phyloP scores from a whole-genome alignment of 2,113 vertebrate species.

The Hypomesus transpacificus region DNA sequence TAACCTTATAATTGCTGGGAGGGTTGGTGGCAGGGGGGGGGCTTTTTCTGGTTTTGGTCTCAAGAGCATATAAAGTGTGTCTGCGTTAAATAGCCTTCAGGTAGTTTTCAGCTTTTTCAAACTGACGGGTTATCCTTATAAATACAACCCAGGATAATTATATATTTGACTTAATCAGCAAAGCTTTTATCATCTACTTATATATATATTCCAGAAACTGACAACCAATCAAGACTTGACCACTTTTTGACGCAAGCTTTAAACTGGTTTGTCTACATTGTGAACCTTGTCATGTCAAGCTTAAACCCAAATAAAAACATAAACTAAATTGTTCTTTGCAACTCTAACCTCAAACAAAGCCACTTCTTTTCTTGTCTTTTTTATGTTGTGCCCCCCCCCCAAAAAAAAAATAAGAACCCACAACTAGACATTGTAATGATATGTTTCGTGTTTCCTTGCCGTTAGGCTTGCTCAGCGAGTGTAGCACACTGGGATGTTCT shows the following conservation, averaged over 20 bases:
- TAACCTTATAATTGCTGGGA: conserved; percentile 65
- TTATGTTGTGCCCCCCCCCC: conserved; percentile 30
- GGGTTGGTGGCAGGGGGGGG: conserved; percentile 22
- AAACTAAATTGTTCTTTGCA: conserved; percentile 46
- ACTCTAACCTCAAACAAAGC: conserved; percentile 50
- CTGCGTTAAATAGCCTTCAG: conserved; percentile 64
- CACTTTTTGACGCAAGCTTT: not conserved
- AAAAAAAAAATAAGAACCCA: not conserved
- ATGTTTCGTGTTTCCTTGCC: conserved; percentile 48
- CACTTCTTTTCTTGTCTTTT: conserved; percentile 2
- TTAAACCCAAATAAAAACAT: conserved; percentile 61
- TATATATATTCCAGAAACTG: conserved; percentile 53
- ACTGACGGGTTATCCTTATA: conserved; percentile 55
- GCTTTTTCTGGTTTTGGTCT: conserved; percentile 63
- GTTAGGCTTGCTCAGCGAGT: conserved; percentile 34
- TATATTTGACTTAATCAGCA: conserved; percentile 68
- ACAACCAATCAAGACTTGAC: conserved; percentile 32
- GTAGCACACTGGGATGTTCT: conserved; percentile 43
- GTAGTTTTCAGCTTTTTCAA: conserved; percentile 61
- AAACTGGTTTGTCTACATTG: not conserved
- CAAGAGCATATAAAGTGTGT: conserved; percentile 64
- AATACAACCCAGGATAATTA: conserved; percentile 64
- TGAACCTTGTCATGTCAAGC: not conserved
- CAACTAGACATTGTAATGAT: conserved; percentile 22
- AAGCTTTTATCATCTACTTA: conserved; percentile 48